Base-by-base conservation (phyloP, 2,113 vertebrate species). In the Lepus timidus region DNA sequence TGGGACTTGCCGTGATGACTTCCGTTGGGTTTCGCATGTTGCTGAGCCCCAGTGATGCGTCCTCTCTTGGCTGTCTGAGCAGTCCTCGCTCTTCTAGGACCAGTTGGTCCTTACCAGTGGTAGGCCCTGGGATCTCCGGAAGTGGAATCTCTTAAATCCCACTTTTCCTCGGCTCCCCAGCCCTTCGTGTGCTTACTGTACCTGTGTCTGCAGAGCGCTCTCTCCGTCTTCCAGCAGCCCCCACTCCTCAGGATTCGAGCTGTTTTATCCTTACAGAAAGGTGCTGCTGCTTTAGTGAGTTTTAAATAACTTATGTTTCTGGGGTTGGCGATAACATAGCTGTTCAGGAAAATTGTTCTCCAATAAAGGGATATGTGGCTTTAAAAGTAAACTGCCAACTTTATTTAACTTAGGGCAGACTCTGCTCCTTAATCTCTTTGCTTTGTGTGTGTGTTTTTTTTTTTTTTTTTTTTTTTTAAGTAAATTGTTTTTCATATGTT, bases 11-110 rank as follows among this genome's bases (percentile, higher is more conserved):
- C 61, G 78, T 98, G 98, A 99, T 98, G 98, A 98, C 95, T 27
- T 93, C 76, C 52, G 88, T 93, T 97, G 97, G 98, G 98, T 98
- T 99, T 99, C 97, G 97, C 98, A 98, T 97, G 58, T 97, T 93
- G 70, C 98, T 98, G 98, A 98, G 76, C 91, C 90, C 89, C 94
- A 67, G 2, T 98, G 98, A 98, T 97, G 98, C 98, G 90, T 0
- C 83, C 79, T 98, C 98, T 98, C 98, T 99, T 99, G 98, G 98
- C 98, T 99, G 98, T 98, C 98, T 98, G 98, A 99, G 98, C 97
- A 52, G 75, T 97, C 97, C 13, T 8, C 93, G 71, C 94, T 95
- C n/a, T 5, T 36, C 44, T 65, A 39, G 23, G 93, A 81, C 44
- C n/a, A 29, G 17, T 67, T 80, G 67, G 65, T 83, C 31, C 92